Conservation (phyloP, 2,113 vertebrate species). For the Orycteropus afer region DNA sequence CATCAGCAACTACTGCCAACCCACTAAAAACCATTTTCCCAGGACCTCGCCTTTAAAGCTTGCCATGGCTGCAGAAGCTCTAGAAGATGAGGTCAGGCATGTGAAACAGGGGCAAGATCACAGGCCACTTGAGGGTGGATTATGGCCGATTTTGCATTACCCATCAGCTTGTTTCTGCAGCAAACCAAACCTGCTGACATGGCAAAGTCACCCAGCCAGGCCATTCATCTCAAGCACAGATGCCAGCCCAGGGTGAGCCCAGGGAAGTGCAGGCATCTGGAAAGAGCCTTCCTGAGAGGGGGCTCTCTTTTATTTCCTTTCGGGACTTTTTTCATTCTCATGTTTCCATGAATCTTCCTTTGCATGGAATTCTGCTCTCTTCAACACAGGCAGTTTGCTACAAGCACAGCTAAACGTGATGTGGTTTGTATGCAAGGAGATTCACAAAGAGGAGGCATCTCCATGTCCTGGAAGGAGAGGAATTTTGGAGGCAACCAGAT, state of each 20-base stretch:
- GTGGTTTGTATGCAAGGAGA: not conserved
- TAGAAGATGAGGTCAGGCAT: accelerated
- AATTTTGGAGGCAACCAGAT: not conserved
- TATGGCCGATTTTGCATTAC: not conserved
- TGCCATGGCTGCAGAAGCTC: not conserved
- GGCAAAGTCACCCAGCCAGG: not conserved
- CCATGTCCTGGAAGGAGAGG: accelerated
- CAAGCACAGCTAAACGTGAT: not conserved
- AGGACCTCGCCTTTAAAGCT: not conserved
- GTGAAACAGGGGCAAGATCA: not conserved
- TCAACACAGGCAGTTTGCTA: not conserved
- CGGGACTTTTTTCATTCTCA: not conserved
- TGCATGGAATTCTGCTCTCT: not conserved
- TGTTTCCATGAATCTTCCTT: not conserved
- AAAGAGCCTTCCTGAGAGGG: not conserved
- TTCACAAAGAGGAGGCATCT: not conserved
- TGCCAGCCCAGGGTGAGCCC: not conserved
- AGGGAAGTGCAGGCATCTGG: accelerated
- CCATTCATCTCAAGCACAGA: not conserved
- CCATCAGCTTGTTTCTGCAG: not conserved
- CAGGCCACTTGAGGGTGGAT: not conserved
- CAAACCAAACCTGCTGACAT: not conserved
- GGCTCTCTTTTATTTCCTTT: no score
- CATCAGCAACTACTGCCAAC: not conserved
- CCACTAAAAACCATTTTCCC: not conserved